Base-by-base conservation (phyloP, 2,113 vertebrate species). In the Amphiprion percula region DNA sequence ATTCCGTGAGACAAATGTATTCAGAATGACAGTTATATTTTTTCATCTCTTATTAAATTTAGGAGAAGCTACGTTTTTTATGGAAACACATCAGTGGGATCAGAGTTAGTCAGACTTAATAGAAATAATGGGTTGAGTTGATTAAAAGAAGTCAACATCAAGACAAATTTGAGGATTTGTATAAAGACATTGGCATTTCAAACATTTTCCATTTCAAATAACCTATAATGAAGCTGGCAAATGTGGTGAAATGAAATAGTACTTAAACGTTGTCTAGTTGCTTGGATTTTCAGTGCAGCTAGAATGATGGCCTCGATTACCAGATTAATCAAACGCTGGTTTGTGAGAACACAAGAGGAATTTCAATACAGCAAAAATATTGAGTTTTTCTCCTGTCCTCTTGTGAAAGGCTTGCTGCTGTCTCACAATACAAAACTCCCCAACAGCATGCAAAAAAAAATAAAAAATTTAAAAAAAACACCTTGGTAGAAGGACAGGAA, bases 401-500 rank as follows among this genome's bases (percentile, higher is more conserved):
- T 77, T 80, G 65, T 91, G 82, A 90, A 91, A 90, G 58, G 77
- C 83, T 90, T 12, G 66, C 66, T 60, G 70, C 77, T 91, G 55
- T 91, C 72, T 81, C 70, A 83, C 80, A 83, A 87, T 82, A 83
- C 73, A 68, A 91, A 88, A 88, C 80, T 83, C 71, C 62, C 73
- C 77, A 82, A 90, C 82, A 77, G 85, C 85, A 78, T 5, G 72
- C 89, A 81, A 83, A 82, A 81, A 85, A 79, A 82, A 77, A 63
- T 56, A 53, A 77, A 63, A 64, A 53, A 50, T 58, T 74, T 61
- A 60, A 65, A 58, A 68, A 59, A 88, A 91, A 80, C 90, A 87
- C 90, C 85, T 92, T 93, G 91, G 85, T 93, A 90, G 88, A 84
- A 84, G 85, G 89, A 90, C 88, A 85, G 78, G 74, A 71, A 86